A percentile compares a stretch with the other conserved stretches of the same genome.
phyloP scores from a whole-genome alignment of 1,140 invertebrate genomes.

The Drosophila chauvacae region DNA sequence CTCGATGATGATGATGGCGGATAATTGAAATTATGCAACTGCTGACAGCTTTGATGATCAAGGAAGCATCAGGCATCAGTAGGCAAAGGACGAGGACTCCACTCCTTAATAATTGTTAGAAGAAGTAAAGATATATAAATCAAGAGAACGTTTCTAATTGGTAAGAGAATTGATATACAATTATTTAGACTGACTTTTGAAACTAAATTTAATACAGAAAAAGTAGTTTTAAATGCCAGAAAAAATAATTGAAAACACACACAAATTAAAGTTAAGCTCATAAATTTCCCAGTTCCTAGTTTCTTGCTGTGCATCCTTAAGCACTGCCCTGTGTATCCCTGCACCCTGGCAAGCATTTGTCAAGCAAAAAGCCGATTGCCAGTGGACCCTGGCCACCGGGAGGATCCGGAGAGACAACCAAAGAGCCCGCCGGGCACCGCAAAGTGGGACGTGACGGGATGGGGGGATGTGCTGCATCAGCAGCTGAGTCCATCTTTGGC shows the following conservation, averaged over 20 bases:
- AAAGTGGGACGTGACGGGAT: background rate
- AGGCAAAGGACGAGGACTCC: background rate
- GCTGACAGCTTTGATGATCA: conserved; percentile 25
- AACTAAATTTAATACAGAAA: background rate
- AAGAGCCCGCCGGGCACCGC: background rate
- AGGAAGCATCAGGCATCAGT: background rate
- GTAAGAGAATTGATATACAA: background rate
- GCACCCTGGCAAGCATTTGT: conserved; percentile 6
- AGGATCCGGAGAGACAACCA: background rate
- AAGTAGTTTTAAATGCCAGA: background rate
- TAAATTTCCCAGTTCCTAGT: no score
- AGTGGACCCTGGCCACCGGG: conserved; percentile 15
- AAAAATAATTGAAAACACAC: no score
- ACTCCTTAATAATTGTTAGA: background rate
- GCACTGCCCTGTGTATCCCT: background rate
- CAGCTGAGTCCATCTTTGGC: conserved; percentile 18
- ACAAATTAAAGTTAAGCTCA: background rate
- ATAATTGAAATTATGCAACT: conserved; percentile 67
- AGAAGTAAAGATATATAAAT: background rate
- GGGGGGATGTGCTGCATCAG: conserved; percentile 27
- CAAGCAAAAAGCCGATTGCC: conserved; percentile 14
- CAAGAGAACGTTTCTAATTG: background rate
- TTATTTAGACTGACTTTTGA: background rate
- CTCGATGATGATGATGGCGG: conserved; percentile 16
- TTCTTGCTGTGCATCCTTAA: background rate